Base-by-base conservation (phyloP, 2,113 vertebrate species). In the Zingel zingel region DNA sequence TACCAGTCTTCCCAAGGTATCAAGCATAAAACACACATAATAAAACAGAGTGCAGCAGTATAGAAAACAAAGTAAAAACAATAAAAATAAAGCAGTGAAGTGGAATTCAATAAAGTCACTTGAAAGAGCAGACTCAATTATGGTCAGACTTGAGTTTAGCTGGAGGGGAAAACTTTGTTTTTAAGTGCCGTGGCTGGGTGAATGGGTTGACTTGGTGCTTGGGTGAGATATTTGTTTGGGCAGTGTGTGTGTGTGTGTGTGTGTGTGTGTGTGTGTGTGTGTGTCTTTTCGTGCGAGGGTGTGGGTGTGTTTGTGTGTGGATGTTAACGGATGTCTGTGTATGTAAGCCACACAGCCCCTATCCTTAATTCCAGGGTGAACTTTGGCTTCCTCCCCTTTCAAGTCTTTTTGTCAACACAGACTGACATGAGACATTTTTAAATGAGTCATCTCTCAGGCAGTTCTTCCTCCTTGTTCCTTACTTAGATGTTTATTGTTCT, bases 301-400 rank as follows among this genome's bases (percentile, higher is more conserved):
- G 66, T 21, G 51, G 63, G 72, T 86, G 79, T 82, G 89, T 83
- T 81, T 87, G 83, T 90, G 80, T 79, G 83, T 78, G 79, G 58
- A 81, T 84, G 89, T 86, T 83, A 91, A 89, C 83, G 76, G 90
- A 91, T 91, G 87, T 91, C 67, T 88, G 85, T 87, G 88, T 87
- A 59, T 92, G 71, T 79, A 85, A 82, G 77, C 80, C 74, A 91
- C 88, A 86, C 88, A 89, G 79, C 71, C 86, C 85, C 82, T 85
- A 69, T 89, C 47, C 74, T 86, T 91, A 87, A 88, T 83, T 86
- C 83, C 79, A 90, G 74, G 80, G 84, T 83, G 83, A 89, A 92
- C 88, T 87, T 90, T 74, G 80, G 86, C 81, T 91, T 92, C 86
- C 85, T 82, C 64, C 7, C 33, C 87, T 90, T 91, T 91, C 74